A percentile compares a stretch with the other conserved stretches of the same genome.
Conservation (phyloP, 2,888 invertebrate genomes). For the Zonitis immaculata region DNA sequence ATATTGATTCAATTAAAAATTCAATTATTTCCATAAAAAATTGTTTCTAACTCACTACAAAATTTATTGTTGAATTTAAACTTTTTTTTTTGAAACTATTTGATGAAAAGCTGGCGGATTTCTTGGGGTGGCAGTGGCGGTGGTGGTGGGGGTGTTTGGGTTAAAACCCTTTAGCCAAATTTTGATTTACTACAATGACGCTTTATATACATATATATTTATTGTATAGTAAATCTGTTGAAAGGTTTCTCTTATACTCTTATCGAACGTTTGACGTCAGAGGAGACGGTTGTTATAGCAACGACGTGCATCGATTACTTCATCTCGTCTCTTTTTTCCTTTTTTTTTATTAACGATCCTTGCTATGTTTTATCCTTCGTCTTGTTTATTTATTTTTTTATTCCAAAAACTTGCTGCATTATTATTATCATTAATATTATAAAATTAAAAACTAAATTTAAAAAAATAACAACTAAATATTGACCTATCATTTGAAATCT, state of each 20-base stretch:
- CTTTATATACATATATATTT: too few relatives aligned
- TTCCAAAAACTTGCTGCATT: neutral
- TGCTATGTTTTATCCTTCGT: neutral
- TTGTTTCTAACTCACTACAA: too few relatives aligned
- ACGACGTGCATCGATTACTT: conserved; percentile 27
- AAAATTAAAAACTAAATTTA: neutral
- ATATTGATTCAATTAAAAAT: neutral
- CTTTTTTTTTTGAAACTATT: too few relatives aligned
- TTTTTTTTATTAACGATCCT: conserved; percentile 6
- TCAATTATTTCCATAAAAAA: neutral
- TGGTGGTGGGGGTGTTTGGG: too few relatives aligned
- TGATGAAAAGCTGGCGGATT: too few relatives aligned
- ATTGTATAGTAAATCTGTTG: neutral
- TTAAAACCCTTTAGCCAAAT: too few relatives aligned
- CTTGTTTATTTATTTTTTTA: too few relatives aligned
- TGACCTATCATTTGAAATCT: too few relatives aligned
- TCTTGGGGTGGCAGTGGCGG: too few relatives aligned
- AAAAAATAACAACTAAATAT: neutral
- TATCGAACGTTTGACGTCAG: conserved; percentile 36
- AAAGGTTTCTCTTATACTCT: too few relatives aligned
- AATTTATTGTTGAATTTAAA: too few relatives aligned
- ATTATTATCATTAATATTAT: neutral
- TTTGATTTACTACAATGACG: too few relatives aligned
- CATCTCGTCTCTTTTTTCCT: conserved; percentile 6
- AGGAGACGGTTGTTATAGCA: conserved; percentile 35